Evolutionary conservation across 2,888 invertebrate genomes (phyloP).

Genomic region (Trichogramma evanescens): DNA sequence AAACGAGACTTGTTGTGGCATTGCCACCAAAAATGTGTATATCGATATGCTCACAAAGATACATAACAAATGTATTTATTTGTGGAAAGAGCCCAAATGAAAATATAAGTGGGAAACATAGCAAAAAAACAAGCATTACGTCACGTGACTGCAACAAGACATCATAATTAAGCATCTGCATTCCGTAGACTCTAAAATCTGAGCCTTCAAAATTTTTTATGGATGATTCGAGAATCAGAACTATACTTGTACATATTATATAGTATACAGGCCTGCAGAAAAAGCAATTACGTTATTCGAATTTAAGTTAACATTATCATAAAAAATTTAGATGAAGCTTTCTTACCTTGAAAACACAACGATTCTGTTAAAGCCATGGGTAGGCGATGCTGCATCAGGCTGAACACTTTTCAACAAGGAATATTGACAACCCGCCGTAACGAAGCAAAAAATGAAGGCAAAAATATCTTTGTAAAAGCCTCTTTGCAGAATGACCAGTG

Average conservation of each 20-base stretch:
- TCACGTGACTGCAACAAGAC: conserved; percentile 64
- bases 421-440: conserved; percentile 97
- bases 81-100: conserved; percentile 94
- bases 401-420: conserved; percentile 95
- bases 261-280: conserved; percentile 93
- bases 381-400: conserved; percentile 97
- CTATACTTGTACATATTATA: conserved; percentile 58
- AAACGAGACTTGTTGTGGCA: conserved; percentile 75
- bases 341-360: conserved; percentile 69
- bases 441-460: conserved; percentile 91
- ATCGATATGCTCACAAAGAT: conserved; percentile 90
- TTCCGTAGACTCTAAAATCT: conserved; percentile 47
- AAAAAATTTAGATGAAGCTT: background rate
- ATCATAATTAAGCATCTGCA: conserved; percentile 54
- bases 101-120: conserved; percentile 90
- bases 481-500: conserved; percentile 72
- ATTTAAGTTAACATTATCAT: background rate
- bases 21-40: conserved; percentile 87
- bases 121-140: conserved; percentile 68
- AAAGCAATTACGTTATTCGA: conserved; percentile 64
- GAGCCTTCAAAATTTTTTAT: conserved; percentile 44
- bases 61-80: conserved; percentile 94
- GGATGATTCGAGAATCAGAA: conserved; percentile 41
- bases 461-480: conserved; percentile 87
- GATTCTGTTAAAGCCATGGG: conserved; percentile 93